Base-by-base conservation (phyloP, 2,113 vertebrate species). In the Cheilinus undulatus region DNA sequence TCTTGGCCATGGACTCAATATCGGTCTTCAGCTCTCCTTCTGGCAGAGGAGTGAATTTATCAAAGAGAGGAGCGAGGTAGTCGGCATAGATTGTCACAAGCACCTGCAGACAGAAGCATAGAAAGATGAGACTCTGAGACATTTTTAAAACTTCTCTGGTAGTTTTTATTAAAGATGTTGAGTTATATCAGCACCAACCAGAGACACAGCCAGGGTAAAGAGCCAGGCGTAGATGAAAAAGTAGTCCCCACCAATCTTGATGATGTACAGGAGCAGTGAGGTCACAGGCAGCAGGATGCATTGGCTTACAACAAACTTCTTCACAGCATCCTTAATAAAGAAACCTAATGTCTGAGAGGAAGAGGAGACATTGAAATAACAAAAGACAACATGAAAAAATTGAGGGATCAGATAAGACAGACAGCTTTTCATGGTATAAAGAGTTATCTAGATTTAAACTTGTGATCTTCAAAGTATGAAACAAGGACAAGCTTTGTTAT, bases 181-280 rank as follows among this genome's bases (percentile, higher is more conserved):
- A 13, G 30, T 27, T 27, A 73, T 48, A 4, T 2, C 1, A 7
- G 1, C 22, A 94, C 98, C 94, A 70, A 99, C 98, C 96, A 99
- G 92, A 88, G 97, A 98, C 69, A 99, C 97, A 51, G 93, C 89
- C 56, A 99, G 91, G 0, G 97, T 99, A 83, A 99, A 99, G 60
- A 99, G 95, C 98, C 98, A 99, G 71, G 98, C 98, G 58, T 98
- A 99, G 89, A 99, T 97, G 93, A 99, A 99, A 87, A 99, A 99
- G 88, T 98, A 99, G 87, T 99, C 97, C 50, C 98, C 98, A 0
- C 98, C 98, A 43, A 99, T 98, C 94, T 99, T 99, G 87, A 99
- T 99, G 88, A 99, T 99, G 91, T 99, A 97, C 84, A 99, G 94
- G 17, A 99, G 94, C 79, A 99, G 94, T 3, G 97, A 96, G 59